phyloP scores from a whole-genome alignment of 2,888 invertebrate species.

The Geotrupes spiniger region DNA sequence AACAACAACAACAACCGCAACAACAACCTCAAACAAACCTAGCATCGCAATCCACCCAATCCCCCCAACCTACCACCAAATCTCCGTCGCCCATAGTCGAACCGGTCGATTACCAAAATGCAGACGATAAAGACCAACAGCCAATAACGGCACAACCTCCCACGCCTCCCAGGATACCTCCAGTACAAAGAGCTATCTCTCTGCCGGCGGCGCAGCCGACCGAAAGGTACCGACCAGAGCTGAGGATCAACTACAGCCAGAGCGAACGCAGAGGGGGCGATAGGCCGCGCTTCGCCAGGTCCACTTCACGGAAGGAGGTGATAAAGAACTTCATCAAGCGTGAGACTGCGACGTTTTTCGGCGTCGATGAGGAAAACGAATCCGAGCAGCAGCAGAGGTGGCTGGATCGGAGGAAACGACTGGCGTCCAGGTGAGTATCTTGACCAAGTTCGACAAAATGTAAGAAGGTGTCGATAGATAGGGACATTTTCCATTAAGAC shows the following conservation, averaged over 20 bases:
- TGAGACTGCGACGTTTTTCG: conserved; percentile 83
- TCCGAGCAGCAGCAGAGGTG: conserved; percentile 71
- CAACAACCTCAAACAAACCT: conserved; percentile 45
- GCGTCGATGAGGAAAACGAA: conserved; percentile 76
- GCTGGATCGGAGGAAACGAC: conserved; percentile 75
- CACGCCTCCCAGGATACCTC: conserved; percentile 24
- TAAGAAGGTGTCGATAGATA: too few relatives aligned
- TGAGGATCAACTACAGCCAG: conserved; percentile 41
- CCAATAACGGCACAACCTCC: conserved; percentile 12
- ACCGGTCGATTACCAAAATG: conserved; percentile 9
- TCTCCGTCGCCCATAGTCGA: conserved; percentile 15
- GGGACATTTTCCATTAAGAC: too few relatives aligned
- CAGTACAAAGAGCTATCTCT: conserved; percentile 37
- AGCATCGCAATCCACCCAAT: conserved; percentile 31
- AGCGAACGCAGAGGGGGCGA: conserved; percentile 43
- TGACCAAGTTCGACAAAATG: too few relatives aligned
- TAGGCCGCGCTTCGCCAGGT: conserved; percentile 46
- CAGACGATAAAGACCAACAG: conserved; percentile 13
- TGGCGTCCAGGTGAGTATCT: conserved; percentile 68
- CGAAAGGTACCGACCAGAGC: conserved; percentile 29
- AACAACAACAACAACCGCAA: conserved; percentile 31
- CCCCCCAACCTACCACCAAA: conserved; percentile 44
- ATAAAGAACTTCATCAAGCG: conserved; percentile 67
- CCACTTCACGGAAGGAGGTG: conserved; percentile 50
- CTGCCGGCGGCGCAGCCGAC: conserved; percentile 28